Evolutionary conservation across 2,888 invertebrate genomes (phyloP).

Genomic region (Willowsia nigromaculata): DNA sequence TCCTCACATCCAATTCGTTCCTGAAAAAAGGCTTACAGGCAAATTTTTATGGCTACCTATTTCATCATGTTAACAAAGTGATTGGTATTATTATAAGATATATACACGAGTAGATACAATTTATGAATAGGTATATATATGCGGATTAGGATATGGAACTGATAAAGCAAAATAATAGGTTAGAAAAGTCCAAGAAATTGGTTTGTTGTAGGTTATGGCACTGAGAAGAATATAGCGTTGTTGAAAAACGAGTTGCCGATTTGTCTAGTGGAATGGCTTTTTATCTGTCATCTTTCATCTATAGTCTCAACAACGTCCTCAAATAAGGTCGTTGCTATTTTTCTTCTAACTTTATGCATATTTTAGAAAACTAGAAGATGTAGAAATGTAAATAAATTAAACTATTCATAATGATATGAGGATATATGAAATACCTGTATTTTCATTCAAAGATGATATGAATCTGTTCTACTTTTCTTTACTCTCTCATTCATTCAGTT

Average conservation of each 20-base stretch:
- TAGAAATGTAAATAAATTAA: neutral
- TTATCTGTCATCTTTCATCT: neutral
- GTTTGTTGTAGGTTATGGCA: neutral
- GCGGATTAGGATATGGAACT: no score
- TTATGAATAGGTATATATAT: no score
- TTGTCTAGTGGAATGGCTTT: neutral
- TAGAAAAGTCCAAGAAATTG: neutral
- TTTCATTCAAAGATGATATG: neutral
- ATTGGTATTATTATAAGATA: no score
- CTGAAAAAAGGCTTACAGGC: neutral
- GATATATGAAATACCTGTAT: neutral
- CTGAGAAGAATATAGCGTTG: neutral
- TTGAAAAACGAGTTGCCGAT: neutral
- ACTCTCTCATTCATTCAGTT: neutral
- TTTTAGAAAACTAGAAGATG: neutral
- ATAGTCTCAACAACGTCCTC: neutral
- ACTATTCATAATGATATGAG: neutral
- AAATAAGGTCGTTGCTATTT: slow-evolving; percentile 12
- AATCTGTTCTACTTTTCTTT: slow-evolving; percentile 38
- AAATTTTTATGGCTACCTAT: no score
- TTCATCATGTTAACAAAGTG: no score
- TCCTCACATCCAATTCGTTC: neutral
- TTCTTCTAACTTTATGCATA: neutral
- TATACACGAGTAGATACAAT: no score
- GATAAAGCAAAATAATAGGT: no score